A percentile compares a stretch with the other conserved stretches of the same genome.
These are phyloP conservation scores for Notechis scutatus DNA, from an alignment of 2,113 vertebrate genomes.

Conservation along the genomic window DNA sequence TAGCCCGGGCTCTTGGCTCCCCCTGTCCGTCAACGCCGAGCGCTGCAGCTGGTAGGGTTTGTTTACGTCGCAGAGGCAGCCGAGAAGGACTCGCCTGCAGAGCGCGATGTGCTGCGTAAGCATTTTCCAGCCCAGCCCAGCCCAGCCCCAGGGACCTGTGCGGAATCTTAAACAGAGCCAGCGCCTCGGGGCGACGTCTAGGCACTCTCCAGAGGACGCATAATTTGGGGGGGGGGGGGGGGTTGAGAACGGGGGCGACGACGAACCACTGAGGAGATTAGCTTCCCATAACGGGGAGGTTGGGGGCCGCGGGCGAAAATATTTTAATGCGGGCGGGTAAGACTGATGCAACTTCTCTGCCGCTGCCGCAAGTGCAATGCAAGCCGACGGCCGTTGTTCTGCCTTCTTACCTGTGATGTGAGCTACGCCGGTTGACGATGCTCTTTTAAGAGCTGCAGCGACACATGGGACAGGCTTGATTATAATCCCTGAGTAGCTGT, in stretches of 20 bases:
- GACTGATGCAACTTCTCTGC: not conserved
- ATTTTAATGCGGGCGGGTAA: not conserved
- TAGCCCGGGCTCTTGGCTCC: not conserved
- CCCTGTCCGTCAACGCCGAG: not conserved
- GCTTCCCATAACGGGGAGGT: not conserved
- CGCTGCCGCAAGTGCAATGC: not conserved
- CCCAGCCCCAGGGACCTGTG: not conserved
- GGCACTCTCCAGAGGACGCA: not conserved
- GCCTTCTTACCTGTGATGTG: slow-evolving; percentile 76
- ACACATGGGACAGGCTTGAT: slow-evolving; percentile 51
- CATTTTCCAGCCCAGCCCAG: not conserved
- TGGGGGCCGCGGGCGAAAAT: too few species aligned
- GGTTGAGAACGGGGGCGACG: too few species aligned
- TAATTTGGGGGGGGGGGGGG: too few species aligned
- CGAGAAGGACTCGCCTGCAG: not conserved
- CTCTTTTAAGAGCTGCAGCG: slow-evolving; percentile 13
- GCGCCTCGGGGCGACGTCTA: not conserved
- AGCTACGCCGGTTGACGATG: slow-evolving; percentile 40
- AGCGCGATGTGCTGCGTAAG: slow-evolving; percentile 31
- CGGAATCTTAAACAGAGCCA: not conserved
- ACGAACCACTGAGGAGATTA: not conserved
- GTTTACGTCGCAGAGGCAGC: slow-evolving; percentile 24
- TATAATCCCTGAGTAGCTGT: slow-evolving; percentile 60
- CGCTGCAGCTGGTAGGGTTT: not conserved
- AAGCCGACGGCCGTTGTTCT: not conserved